phyloP scores from a whole-genome alignment of 1,140 invertebrate genomes.

The Zeugodacus cucurbitae region DNA sequence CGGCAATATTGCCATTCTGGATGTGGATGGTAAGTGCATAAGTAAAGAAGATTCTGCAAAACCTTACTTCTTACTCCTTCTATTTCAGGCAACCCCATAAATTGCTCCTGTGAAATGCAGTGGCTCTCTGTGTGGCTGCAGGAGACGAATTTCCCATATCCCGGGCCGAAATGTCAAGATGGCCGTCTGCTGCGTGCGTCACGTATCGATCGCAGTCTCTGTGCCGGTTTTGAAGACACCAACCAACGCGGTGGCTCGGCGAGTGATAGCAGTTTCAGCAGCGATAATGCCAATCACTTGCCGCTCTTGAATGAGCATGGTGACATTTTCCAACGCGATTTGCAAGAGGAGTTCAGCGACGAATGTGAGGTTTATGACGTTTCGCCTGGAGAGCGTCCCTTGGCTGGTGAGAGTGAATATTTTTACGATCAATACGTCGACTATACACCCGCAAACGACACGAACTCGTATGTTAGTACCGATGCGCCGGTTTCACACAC shows the following conservation, averaged over 20 bases:
- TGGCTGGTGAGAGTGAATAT: conserved; percentile 79
- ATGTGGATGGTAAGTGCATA: conserved; percentile 80
- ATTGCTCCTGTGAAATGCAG: conserved; percentile 81
- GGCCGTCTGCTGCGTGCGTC: conserved; percentile 78
- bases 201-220: conserved; percentile 76
- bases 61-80: neutral
- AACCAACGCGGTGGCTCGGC: conserved; percentile 55
- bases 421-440: conserved; percentile 85
- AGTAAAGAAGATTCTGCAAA: neutral
- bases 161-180: conserved; percentile 79
- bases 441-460: conserved; percentile 73
- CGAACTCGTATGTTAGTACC: conserved; percentile 56
- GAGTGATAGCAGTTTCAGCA: conserved; percentile 55
- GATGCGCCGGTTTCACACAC: conserved; percentile 48
- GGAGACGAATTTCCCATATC: conserved; percentile 72
- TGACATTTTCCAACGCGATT: conserved; percentile 60
- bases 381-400: conserved; percentile 68
- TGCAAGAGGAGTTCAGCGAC: conserved; percentile 61
- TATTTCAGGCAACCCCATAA: conserved; percentile 79
- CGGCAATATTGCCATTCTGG: conserved; percentile 83
- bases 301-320: conserved; percentile 64
- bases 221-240: conserved; percentile 59
- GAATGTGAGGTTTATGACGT: conserved; percentile 57
- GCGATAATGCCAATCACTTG: conserved; percentile 52
- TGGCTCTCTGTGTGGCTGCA: conserved; percentile 86